A percentile compares a stretch with the other conserved stretches of the same genome.
Evolutionary conservation across 2,888 invertebrate genomes (phyloP).

Genomic region (Furcula furcula): DNA sequence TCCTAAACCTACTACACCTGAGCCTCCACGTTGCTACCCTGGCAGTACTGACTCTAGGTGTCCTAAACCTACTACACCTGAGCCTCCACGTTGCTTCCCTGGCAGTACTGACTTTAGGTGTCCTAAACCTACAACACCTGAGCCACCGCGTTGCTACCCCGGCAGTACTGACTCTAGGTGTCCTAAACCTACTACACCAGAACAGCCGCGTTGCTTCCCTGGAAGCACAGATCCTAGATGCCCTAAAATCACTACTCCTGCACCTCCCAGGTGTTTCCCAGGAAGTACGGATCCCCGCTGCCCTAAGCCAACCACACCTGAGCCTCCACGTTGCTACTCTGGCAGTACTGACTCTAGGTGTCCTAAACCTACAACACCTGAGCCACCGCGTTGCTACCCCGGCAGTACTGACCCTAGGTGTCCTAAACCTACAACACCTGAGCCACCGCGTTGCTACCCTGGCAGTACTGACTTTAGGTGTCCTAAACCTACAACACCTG

Average conservation of each 20-base stretch:
- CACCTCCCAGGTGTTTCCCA: constrained; percentile 23
- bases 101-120: constrained; percentile 29
- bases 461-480: constrained; percentile 29
- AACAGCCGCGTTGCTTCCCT: constrained; percentile 1
- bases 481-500: constrained; percentile 24
- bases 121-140: constrained; percentile 26
- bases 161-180: constrained; percentile 29
- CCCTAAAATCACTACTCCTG: constrained; percentile 24
- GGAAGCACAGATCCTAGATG: constrained; percentile 23
- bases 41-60: constrained; percentile 48
- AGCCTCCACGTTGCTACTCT: constrained; percentile 18
- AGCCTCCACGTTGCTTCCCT: constrained; percentile 34
- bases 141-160: constrained; percentile 25
- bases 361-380: constrained; percentile 17
- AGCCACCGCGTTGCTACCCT: constrained; percentile 24
- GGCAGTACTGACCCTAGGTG: constrained; percentile 27
- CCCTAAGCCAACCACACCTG: constrained; percentile 1
- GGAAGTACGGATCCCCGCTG: constrained; percentile 28
- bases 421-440: constrained; percentile 26
- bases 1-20: constrained; percentile 40
- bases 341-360: constrained; percentile 43
- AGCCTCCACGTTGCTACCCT: constrained; percentile 32
- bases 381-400: constrained; percentile 9
- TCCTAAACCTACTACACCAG: constrained; percentile 24
- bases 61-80: constrained; percentile 34